These are phyloP conservation scores for Rhadinocentrus ornatus DNA, from an alignment of 2,797 vertebrate genomes.

Conservation along the genomic window DNA sequence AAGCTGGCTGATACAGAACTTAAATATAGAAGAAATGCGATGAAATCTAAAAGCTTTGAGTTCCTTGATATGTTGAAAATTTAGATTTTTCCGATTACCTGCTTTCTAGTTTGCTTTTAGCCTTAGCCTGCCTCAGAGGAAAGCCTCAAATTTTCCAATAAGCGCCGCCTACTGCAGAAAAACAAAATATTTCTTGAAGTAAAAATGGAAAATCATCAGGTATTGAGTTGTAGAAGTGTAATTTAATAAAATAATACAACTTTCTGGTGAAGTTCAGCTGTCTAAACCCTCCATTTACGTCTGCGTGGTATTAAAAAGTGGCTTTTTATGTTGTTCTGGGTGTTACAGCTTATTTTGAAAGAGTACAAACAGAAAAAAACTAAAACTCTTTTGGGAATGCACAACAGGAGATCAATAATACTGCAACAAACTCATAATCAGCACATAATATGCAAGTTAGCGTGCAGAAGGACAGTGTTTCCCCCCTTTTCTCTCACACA, in stretches of 20 bases:
- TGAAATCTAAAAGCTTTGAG: neutral
- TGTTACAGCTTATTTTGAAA: neutral
- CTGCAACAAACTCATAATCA: slow-evolving; percentile 5
- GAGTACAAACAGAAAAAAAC: neutral
- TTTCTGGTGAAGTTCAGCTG: neutral
- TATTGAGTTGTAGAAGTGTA: neutral
- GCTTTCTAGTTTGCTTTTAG: too few species aligned
- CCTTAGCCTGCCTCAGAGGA: too few species aligned
- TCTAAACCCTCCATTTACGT: neutral
- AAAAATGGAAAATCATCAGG: neutral
- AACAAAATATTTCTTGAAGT: neutral
- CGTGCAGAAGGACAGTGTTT: slow-evolving; percentile 3
- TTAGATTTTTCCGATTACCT: too few species aligned
- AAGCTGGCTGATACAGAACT: too few species aligned
- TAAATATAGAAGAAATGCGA: too few species aligned
- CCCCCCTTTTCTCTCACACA: neutral
- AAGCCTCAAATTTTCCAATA: neutral
- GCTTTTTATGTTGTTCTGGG: neutral
- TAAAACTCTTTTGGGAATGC: neutral
- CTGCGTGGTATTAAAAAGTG: neutral
- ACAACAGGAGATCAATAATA: neutral
- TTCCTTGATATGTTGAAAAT: too few species aligned
- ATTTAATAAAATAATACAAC: neutral
- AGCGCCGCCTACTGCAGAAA: neutral
- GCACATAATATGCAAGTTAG: slow-evolving; percentile 10